Percentiles rank a stretch among this genome's conserved stretches.
Evolutionary conservation across 2,888 invertebrate genomes (phyloP).

Genomic region (Macropis europaea): DNA sequence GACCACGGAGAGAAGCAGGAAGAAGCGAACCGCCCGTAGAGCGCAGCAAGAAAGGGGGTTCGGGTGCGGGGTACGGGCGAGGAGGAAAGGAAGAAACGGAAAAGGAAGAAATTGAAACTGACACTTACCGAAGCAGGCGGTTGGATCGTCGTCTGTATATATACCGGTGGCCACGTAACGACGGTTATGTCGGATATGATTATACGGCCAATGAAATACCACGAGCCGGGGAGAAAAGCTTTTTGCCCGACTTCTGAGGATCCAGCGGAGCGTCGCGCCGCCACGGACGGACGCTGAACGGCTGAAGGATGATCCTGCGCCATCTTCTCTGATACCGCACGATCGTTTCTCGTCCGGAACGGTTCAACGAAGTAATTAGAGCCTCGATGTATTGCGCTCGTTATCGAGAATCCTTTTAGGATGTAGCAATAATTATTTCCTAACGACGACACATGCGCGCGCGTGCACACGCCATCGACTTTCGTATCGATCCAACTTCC

Average conservation of each 20-base stretch:
- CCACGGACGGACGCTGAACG: background rate
- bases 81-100: background rate
- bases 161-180: slow-evolving; percentile 19
- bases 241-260: slow-evolving; percentile 39
- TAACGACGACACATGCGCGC: slow-evolving; percentile 27
- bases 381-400: slow-evolving; percentile 19
- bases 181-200: slow-evolving; percentile 41
- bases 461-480: background rate
- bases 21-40: too few relatives aligned
- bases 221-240: slow-evolving; percentile 22
- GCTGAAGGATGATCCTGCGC: background rate
- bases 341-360: slow-evolving; percentile 13
- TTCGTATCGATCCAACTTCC: background rate
- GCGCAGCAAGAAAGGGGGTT: background rate
- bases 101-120: slow-evolving; percentile 22
- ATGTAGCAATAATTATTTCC: slow-evolving; percentile 31
- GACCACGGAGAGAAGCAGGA: too few relatives aligned
- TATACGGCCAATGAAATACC: slow-evolving; percentile 47
- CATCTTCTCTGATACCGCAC: background rate
- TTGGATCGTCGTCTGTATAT: background rate
- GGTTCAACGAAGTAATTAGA: slow-evolving; percentile 43
- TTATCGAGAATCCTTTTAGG: slow-evolving; percentile 35
- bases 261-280: slow-evolving; percentile 23
- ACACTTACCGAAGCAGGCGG: slow-evolving; percentile 17
- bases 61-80: too few relatives aligned